These are phyloP conservation scores for Macrophya annulata DNA, from an alignment of 2,888 invertebrate genomes.

Conservation along the genomic window DNA sequence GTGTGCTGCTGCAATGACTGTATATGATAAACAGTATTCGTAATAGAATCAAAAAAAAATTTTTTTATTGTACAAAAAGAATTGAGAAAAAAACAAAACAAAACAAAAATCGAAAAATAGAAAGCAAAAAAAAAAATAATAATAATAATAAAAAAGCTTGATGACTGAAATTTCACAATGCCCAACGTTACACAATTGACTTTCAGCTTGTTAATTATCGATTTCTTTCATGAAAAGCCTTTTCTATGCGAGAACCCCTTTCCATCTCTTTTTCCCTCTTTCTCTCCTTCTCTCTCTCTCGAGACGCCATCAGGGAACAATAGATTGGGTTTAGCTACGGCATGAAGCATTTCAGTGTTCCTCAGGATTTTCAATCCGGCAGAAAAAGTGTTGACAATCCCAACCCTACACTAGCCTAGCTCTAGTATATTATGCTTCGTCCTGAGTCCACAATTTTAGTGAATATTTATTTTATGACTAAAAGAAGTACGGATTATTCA, in stretches of 20 bases:
- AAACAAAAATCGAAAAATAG: not conserved
- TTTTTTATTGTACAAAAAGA: not conserved
- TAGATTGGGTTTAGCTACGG: constrained; percentile 34
- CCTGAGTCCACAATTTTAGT: not conserved
- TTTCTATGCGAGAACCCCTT: constrained; percentile 23
- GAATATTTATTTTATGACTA: not conserved
- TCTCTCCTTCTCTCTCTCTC: constrained; percentile 38
- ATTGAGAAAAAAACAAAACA: not conserved
- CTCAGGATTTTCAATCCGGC: constrained; percentile 11
- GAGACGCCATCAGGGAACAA: constrained; percentile 52
- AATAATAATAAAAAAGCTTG: not conserved
- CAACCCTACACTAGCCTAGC: not conserved
- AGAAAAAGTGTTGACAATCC: constrained; percentile 21
- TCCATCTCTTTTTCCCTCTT: not conserved
- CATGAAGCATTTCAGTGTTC: constrained; percentile 33
- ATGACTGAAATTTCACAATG: not conserved
- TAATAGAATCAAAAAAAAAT: not conserved
- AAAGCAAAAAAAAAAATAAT: not conserved
- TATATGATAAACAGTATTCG: not conserved
- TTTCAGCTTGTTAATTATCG: constrained; percentile 76
- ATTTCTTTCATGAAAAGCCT: constrained; percentile 68
- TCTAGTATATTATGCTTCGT: not conserved
- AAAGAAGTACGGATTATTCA: not conserved
- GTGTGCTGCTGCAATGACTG: no score
- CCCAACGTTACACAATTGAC: constrained; percentile 39